Evolutionary conservation across 2,888 invertebrate species (phyloP), one percentile per base, ranked within the genome.

Genomic region (Drosophila pseudotalamancana): DNA sequence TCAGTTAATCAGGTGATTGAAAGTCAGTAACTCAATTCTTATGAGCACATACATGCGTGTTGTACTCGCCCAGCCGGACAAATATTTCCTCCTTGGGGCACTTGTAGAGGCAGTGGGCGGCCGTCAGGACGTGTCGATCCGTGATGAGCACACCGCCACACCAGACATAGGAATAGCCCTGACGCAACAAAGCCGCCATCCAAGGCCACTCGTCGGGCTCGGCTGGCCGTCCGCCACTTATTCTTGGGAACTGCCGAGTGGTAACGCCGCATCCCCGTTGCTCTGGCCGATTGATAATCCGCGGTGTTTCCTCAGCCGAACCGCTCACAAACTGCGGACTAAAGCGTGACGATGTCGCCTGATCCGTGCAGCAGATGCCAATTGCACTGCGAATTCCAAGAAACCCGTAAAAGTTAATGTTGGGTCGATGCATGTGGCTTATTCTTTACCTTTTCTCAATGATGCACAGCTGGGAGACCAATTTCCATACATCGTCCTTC

Each of bases 111-210:
- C 91, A 90, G 75, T 91, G 91, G 0, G 90, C 91, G 0, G 91
- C 91, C 0, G 91, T 96, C 0, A 97, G 92, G 12, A 97, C 93
- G 87, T 96, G 96, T 2, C 88, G 77, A 54, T 85, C 88, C 11
- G 96, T 96, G 70, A 97, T 95, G 37, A 97, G 92, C 0, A 94
- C 95, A 0, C 96, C 97, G 0, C 97, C 97, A 88, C 97, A 97
- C 84, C 89, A 90, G 51, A 94, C 94, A 87, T 94, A 93, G 31
- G 93, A 92, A 48, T 92, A 90, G 16, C 93, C 93, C 3, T 92
- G 91, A 0, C 94, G 93, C 12, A 96, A 93, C 62, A 97, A 90
- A 1, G 96, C 96, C 0, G 94, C 96, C 93, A 97, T 95, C 97
- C 97, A 96, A 0, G 96, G 96, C 95, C 96, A 97, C 87, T 96